Evolutionary conservation across 2,113 vertebrate species (phyloP), one percentile per base, ranked within the genome.

Genomic region (Accipiter cooperii): DNA sequence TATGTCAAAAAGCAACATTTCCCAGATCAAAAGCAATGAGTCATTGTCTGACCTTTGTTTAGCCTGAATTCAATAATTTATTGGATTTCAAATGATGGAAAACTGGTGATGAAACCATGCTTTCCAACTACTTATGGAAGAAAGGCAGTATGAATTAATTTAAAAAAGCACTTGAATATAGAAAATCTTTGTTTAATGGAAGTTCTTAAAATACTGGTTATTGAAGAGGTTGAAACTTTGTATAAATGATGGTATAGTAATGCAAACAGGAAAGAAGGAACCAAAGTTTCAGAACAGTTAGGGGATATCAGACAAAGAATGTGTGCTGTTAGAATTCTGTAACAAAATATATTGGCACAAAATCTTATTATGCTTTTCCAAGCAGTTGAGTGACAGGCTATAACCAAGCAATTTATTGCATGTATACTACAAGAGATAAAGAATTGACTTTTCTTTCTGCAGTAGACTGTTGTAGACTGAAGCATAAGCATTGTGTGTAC

Each of bases 1-100:
- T 77, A 95, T 79, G 63, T 93, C 94, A 88, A 82, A 96, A 90
- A 95, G 60, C 33, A 96, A 64, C 42, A 36, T 88, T 94, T 84
- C 61, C 65, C 24, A 36, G n/a, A 81, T 91, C 68, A 82, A 78
- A 94, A 96, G 33, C 55, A 77, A 80, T 95, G 94, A 90, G 63
- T 96, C 90, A 96, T 76, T 94, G n/a, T 96, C 73, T 96, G 94
- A 86, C 85, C 93, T 87, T 84, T 90, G 47, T 90, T 95, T 91
- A 89, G 33, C 42, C 38, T 83, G 63, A 85, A 90, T 92, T 94
- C 75, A 89, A 52, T 81, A 89, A 94, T 31, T 93, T 81, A 65
- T 7, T 68, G 86, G 42, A 42, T 90, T 97, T 95, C 77, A 92
- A 90, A 57, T 52, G 82, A 55, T 78, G 57, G 68, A 90, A 95